Conservation (phyloP, 2,888 invertebrate species). For the Tenthredo amoena region DNA sequence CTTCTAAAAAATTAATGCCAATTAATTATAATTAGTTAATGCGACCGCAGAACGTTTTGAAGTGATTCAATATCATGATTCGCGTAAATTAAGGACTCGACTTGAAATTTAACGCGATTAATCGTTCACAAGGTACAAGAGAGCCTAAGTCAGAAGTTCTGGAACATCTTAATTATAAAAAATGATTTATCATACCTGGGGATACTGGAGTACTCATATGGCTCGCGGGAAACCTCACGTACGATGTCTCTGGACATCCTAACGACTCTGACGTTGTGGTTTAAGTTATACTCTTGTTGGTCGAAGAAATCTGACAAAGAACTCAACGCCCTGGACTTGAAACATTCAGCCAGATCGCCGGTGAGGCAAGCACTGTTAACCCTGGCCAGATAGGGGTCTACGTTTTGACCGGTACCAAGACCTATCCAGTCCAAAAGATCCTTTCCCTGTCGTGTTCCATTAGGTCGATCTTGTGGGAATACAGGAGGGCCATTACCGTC, state of each 20-base stretch:
- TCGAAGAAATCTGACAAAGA: slow-evolving; percentile 90
- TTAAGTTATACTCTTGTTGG: slow-evolving; percentile 80
- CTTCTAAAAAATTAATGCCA: slow-evolving; percentile 76
- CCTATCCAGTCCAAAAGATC: slow-evolving; percentile 90
- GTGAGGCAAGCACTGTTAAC: slow-evolving; percentile 87
- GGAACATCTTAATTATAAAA: neutral
- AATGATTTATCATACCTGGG: slow-evolving; percentile 76
- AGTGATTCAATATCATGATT: neutral
- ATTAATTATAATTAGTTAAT: neutral
- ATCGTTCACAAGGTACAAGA: neutral
- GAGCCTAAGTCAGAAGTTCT: neutral
- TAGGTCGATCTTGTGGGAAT: slow-evolving; percentile 54
- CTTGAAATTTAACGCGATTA: too few species aligned
- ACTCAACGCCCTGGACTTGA: slow-evolving; percentile 88
- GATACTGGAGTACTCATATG: slow-evolving; percentile 86
- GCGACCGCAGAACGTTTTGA: neutral
- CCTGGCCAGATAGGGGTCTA: slow-evolving; percentile 88
- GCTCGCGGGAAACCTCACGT: slow-evolving; percentile 84
- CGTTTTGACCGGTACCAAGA: slow-evolving; percentile 85
- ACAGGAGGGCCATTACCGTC: neutral
- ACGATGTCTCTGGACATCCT: slow-evolving; percentile 86
- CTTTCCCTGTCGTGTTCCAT: slow-evolving; percentile 82
- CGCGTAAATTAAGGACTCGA: neutral
- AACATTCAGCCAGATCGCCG: slow-evolving; percentile 92
- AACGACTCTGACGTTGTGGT: slow-evolving; percentile 86